Evolutionary conservation across 2,888 invertebrate species (phyloP).

Genomic region (Ctena decussata): DNA sequence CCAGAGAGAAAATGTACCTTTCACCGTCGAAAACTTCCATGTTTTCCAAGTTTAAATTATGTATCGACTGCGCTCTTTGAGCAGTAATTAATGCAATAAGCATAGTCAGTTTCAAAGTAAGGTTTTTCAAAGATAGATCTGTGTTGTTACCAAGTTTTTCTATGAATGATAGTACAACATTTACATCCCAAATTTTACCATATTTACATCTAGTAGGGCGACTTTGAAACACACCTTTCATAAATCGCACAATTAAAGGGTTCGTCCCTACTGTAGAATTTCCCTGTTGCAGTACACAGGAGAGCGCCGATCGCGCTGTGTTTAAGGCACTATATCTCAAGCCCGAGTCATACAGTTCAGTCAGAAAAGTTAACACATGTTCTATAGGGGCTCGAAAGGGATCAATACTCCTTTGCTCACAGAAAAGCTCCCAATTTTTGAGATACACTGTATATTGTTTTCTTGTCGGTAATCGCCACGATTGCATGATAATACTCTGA

Average conservation of each 20-base stretch:
- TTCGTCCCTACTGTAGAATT: conserved; percentile 15
- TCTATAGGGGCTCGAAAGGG: not conserved
- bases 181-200: not conserved
- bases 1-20: too few relatives aligned
- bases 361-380: not conserved
- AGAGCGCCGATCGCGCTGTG: conserved; percentile 24
- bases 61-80: not conserved
- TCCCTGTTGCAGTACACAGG: not conserved
- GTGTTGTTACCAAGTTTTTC: not conserved
- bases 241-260: conserved; percentile 21
- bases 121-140: not conserved
- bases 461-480: too few relatives aligned
- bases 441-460: too few relatives aligned
- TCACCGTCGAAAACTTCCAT: not conserved
- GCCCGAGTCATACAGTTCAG: not conserved
- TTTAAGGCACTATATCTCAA: conserved; percentile 10
- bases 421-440: too few relatives aligned
- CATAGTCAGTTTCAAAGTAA: not conserved
- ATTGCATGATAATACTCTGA: too few relatives aligned
- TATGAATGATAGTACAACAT: not conserved
- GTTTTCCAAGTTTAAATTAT: not conserved
- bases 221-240: conserved; percentile 28
- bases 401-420: not conserved
- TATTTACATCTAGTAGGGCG: conserved; percentile 34
- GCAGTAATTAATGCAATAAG: not conserved